Evolutionary conservation across 2,113 vertebrate species (phyloP).

Genomic region (Spea bombifrons): DNA sequence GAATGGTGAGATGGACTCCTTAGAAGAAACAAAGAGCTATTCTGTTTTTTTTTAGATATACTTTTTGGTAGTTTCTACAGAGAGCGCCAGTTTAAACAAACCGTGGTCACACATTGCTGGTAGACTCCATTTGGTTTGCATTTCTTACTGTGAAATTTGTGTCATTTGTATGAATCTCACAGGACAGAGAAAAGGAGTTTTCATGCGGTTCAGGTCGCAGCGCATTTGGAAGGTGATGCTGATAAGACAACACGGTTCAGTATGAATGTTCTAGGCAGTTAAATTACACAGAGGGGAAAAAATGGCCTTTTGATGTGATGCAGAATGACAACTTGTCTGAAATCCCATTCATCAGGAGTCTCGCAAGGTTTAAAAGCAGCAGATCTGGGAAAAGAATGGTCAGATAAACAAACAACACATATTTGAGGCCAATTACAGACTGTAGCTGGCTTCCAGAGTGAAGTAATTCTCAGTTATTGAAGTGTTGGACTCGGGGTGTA

Average conservation of each 20-base stretch:
- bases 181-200: neutral
- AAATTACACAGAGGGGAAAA: slow-evolving; percentile 41
- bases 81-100: neutral
- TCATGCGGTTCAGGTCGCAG: slow-evolving; percentile 9
- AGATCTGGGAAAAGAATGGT: slow-evolving; percentile 14
- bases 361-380: slow-evolving; percentile 21
- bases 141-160: neutral
- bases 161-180: neutral
- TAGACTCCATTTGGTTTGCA: neutral
- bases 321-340: slow-evolving; percentile 42
- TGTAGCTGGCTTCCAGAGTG: neutral
- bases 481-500: neutral
- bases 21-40: too few relatives aligned
- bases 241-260: slow-evolving; percentile 28
- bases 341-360: slow-evolving; percentile 37
- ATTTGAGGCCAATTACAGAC: slow-evolving; percentile 13
- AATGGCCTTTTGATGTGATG: slow-evolving; percentile 39
- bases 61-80: neutral
- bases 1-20: too few relatives aligned
- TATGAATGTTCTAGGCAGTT: slow-evolving; percentile 25
- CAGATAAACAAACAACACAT: slow-evolving; percentile 19
- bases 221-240: slow-evolving; percentile 18
- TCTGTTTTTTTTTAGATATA: too few relatives aligned
- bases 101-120: neutral
- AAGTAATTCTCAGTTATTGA: neutral